Percentiles rank a stretch among this genome's conserved stretches.
phyloP scores from a whole-genome alignment of 2,888 invertebrate genomes.

The Muscina levida region DNA sequence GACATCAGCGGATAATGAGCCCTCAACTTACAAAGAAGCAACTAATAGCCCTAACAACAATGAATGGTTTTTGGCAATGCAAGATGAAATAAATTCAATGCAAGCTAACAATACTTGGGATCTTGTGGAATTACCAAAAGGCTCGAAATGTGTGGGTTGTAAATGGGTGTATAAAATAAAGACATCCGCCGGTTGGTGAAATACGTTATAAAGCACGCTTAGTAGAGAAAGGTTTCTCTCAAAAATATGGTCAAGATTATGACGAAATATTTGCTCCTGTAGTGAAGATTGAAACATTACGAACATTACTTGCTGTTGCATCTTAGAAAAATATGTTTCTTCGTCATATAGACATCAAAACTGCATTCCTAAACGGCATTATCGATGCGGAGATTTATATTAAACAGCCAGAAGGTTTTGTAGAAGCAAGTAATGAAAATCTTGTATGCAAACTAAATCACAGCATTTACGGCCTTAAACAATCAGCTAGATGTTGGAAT shows the following conservation, averaged over 20 bases:
- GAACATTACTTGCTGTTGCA: constrained; percentile 24
- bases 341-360: constrained; percentile 32
- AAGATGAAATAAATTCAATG: constrained; percentile 20
- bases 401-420: constrained; percentile 43
- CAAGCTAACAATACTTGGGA: constrained; percentile 16
- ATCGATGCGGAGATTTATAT: constrained; percentile 41
- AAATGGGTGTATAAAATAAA: constrained; percentile 31
- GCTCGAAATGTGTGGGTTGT: neutral
- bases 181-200: neutral
- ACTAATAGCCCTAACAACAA: neutral
- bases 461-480: constrained; percentile 45
- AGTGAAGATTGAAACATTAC: constrained; percentile 22
- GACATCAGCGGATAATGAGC: neutral
- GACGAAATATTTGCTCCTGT: constrained; percentile 32
- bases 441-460: constrained; percentile 25
- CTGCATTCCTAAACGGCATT: constrained; percentile 39
- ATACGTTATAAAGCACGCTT: constrained; percentile 17
- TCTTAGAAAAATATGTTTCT: constrained; percentile 8
- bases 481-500: constrained; percentile 44
- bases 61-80: constrained; percentile 2
- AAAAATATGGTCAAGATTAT: constrained; percentile 38
- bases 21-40: neutral
- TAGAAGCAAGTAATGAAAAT: neutral
- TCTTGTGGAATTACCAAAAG: constrained; percentile 23
- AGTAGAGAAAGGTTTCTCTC: constrained; percentile 28